These are phyloP conservation scores for Dromiciops gliroides DNA, from an alignment of 2,113 vertebrate genomes.

Conservation along the genomic window DNA sequence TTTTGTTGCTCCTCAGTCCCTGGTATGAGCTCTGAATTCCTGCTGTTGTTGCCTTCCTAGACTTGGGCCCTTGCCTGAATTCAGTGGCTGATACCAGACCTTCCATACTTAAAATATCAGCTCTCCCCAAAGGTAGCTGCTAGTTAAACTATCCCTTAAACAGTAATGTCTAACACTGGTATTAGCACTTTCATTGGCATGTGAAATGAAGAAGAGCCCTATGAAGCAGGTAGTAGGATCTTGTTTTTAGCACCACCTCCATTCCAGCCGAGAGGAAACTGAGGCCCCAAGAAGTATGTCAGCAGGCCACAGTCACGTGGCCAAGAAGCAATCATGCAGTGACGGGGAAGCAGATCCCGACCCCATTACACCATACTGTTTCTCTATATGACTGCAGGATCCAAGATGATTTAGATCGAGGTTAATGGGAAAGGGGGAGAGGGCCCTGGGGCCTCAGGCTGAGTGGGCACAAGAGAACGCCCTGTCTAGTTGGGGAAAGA, in stretches of 20 bases:
- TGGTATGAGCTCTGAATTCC: neutral
- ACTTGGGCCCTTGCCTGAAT: neutral
- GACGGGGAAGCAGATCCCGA: neutral
- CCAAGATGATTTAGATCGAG: neutral
- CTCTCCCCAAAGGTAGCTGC: neutral
- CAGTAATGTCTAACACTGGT: neutral
- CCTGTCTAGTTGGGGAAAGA: neutral
- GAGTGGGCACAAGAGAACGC: neutral
- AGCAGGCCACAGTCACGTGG: neutral
- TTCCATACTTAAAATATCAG: neutral
- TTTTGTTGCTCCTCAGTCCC: slow-evolving; percentile 8
- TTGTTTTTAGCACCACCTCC: neutral
- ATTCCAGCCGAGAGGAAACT: neutral
- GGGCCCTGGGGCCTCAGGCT: neutral
- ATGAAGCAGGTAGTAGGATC: neutral
- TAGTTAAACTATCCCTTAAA: neutral
- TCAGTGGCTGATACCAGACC: neutral
- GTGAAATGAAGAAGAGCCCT: neutral
- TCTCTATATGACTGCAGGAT: neutral
- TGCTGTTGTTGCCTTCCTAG: slow-evolving; percentile 28
- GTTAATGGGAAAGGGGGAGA: slow-evolving; percentile 3
- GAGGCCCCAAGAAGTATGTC: neutral
- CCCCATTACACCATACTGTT: neutral
- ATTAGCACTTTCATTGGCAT: neutral
- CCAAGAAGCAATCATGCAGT: neutral